Base-by-base conservation (phyloP, 2,113 vertebrate genomes). In the mouse (Mus musculus) region DNA sequence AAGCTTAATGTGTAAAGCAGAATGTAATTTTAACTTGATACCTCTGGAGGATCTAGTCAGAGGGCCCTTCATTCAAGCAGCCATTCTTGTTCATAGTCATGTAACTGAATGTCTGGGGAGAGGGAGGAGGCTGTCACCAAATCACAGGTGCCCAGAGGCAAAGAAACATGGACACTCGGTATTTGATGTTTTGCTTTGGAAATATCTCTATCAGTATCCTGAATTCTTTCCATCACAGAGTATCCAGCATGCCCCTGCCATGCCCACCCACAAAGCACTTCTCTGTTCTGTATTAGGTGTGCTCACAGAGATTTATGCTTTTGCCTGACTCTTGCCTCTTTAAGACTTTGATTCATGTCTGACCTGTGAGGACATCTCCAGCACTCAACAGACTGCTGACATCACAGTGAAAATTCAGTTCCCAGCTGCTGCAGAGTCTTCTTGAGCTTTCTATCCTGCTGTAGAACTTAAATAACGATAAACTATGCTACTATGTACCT, bases 171-270 rank as follows among this genome's bases (percentile, higher is more conserved):
- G 63, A 89, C 10, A 78, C 9, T 30, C 26, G 19, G 42, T 65
- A 65, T 78, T 67, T 52, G 65, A 75, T 69, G 9, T 8, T 69
- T 75, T 67, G n/a, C 46, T 95, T 80, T 95, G 59, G 85, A 92
- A 93, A 28, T 22, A 80, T 19, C 24, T 72, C 77, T 73, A 71
- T 77, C 33, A 76, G 54, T 16, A 52, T 82, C 75, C 30, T 61
- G 52, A 61, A 9, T 87, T 67, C 76, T 69, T 71, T 75, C 28
- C 16, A 69, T n/a, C 56, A 9, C 11, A 39, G 26, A 61, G 4
- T 22, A 54, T 85, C 42, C 33, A 52, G 33, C 30, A 20, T 33
- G 13, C 12, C 33, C 56, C 36, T 80, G 49, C 1, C 39, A 63
- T 7, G 14, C 26, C 69, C 56, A 59, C 26, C 69, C 56, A 59